Conservation (phyloP, 2,888 invertebrate genomes). For the Calliopum simillimum region DNA sequence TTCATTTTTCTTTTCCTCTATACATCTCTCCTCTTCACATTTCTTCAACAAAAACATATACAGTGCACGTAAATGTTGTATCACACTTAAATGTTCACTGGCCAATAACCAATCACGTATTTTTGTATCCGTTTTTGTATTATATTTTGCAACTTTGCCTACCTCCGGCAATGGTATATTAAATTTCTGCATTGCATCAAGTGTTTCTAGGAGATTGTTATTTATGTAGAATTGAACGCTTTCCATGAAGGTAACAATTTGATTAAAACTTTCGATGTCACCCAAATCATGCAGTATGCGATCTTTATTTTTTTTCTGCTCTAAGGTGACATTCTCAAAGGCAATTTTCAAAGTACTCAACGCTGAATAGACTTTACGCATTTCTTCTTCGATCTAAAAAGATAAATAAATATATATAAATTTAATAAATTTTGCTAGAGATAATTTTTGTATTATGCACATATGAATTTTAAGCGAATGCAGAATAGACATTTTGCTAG, state of each 20-base stretch:
- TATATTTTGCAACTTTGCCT: constrained; percentile 30
- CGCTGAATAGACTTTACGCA: constrained; percentile 47
- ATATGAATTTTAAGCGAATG: no score
- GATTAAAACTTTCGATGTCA: constrained; percentile 32
- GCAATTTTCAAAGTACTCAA: constrained; percentile 44
- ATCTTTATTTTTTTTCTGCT: constrained; percentile 38
- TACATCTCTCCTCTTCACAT: constrained; percentile 35
- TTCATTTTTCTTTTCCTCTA: constrained; percentile 20
- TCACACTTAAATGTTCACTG: constrained; percentile 43
- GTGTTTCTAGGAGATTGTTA: constrained; percentile 38
- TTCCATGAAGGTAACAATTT: constrained; percentile 39
- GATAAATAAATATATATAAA: not conserved
- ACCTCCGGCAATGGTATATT: constrained; percentile 41
- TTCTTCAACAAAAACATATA: constrained; percentile 30
- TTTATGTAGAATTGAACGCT: constrained; percentile 27
- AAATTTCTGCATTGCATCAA: constrained; percentile 35
- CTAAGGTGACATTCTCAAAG: constrained; percentile 33
- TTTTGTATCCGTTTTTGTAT: constrained; percentile 23
- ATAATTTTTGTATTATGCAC: no score
- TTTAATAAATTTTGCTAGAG: not conserved
- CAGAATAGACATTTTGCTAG: no score
- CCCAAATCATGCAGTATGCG: constrained; percentile 37
- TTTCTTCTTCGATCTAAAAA: constrained; percentile 40
- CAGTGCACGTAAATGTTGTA: constrained; percentile 29
- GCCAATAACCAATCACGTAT: constrained; percentile 46